Evolutionary conservation across 2,888 invertebrate genomes (phyloP).

Genomic region (Hirtodrosophila trivittata): DNA sequence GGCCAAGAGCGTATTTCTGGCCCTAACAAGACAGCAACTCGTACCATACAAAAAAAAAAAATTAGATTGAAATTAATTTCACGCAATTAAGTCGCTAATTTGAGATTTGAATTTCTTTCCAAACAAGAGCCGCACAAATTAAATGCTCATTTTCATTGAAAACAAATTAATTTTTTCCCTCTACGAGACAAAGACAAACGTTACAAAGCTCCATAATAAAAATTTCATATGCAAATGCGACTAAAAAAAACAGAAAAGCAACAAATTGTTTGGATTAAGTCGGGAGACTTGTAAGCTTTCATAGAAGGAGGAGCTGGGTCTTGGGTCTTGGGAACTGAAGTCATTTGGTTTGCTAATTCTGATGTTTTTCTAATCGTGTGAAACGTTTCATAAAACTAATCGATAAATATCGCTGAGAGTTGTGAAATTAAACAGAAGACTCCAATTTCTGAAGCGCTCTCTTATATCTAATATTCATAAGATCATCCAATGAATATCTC

Average conservation of each 20-base stretch:
- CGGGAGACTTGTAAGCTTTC: conserved; percentile 6
- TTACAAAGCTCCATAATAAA: background rate
- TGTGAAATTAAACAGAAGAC: too few species aligned
- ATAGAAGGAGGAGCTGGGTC: conserved; percentile 2
- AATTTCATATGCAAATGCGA: conserved; percentile 47
- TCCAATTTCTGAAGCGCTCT: too few species aligned
- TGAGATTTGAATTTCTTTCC: conserved; percentile 49
- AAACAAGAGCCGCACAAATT: conserved; percentile 51
- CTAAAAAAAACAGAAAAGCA: conserved; percentile 18
- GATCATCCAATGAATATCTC: too few species aligned
- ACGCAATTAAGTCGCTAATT: conserved; percentile 63
- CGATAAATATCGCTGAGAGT: too few species aligned
- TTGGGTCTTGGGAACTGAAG: conserved; percentile 30
- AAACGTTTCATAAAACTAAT: background rate
- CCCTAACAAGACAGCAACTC: conserved; percentile 28
- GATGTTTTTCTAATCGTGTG: conserved; percentile 10
- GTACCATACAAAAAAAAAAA: conserved; percentile 22
- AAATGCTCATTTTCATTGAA: conserved; percentile 64
- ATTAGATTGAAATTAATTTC: conserved; percentile 72
- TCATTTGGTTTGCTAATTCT: conserved; percentile 67
- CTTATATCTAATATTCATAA: too few species aligned
- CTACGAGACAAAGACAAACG: conserved; percentile 10
- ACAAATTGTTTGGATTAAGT: conserved; percentile 15
- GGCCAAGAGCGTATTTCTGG: conserved; percentile 24
- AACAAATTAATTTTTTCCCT: conserved; percentile 54